Base-by-base conservation (phyloP, 1,140 invertebrate species). In the Cherax quadricarinatus region DNA sequence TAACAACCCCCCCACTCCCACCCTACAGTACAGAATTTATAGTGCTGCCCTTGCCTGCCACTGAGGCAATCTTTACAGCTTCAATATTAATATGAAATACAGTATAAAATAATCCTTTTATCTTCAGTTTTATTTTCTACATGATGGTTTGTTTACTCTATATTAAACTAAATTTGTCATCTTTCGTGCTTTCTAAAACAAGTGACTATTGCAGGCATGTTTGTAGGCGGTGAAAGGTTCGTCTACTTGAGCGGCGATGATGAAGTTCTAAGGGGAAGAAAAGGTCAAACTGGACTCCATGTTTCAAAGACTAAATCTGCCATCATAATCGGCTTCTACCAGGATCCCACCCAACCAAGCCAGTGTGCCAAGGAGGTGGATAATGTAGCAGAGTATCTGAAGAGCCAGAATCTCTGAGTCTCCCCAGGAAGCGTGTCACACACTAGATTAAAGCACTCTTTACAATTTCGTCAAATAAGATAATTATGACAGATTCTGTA, bases 321-420 rank as follows among this genome's bases (percentile, higher is more conserved):
- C 66, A 62, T 92, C 48, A 70, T 92, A 6, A 73, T 92, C 4
- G 84, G 79, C 18, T 85, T 75, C 79, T 92, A 92, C 51, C 85
- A 87, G 16, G 85, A 92, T n/a, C 85, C 73, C 49, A 79, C 79
- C 21, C 75, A 86, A 49, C 51, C 81, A 10, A 78, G 75, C n/a
- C n/a, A 81, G 48, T 92, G 90, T 80, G 83, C 84, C 24, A 82
- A 49, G 21, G 66, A 88, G 62, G 90, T 92, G 24, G 90, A 92
- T 21, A 81, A 5, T 14, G 66, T 92, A 66, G 86, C 79, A 30
- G 90, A 92, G 24, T 87, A 88, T 75, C 90, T 92, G 81, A 91
- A 91, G 89, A 21, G 82, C 30, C 30, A 49, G 51, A 70, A 85
- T 41, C 75, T 75, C 89, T 91, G 57, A 79, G 14, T 66, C 62